Evolutionary conservation across 1,140 invertebrate species (phyloP), one percentile per base, ranked within the genome.

Genomic region (Anoplolepis gracilipes): DNA sequence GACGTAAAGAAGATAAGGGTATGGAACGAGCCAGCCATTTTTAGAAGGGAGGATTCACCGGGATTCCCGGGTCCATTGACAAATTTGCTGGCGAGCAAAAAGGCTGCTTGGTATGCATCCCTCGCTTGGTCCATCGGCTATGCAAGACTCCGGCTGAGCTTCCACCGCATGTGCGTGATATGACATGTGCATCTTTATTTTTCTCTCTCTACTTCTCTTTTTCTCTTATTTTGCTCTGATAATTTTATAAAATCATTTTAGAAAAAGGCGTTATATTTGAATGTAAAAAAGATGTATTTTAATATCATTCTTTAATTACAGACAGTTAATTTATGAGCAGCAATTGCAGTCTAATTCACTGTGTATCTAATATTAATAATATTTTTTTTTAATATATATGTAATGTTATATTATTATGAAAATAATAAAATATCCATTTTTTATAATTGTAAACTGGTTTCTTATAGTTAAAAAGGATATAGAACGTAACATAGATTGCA

Each of bases 21-120:
- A 49, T n/a, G 67, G 69, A 36, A 76, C 72, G 62, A 82, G 64
- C 65, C 75, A 72, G 73, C 25, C 46, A 53, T 65, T 16, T 33
- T 16, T 30, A 39, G 33, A 61, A 79, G 89, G 77, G 88, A 69
- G 76, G 89, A 77, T 85, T 87, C 85, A 55, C n/a, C 65, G 67
- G 62, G 75, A 79, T 86, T 86, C 69, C 46, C 84, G 82, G 86
- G 82, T 86, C 90, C 87, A 90, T 86, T 90, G 88, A 91, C 86
- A 90, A 91, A 91, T 91, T 91, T 91, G 87, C 90, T 75, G 78
- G 67, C 81, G 84, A 81, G 88, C 84, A 88, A 91, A 91, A 90
- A 91, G 88, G 72, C 85, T 90, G 78, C 81, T 91, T 91, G 90
- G 81, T 91, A 91, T 91, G 90, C 90, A 91, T 91, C 90, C 90